These are phyloP conservation scores for Pelodiscus sinensis DNA, from an alignment of 2,113 vertebrate species.

Conservation along the genomic window DNA sequence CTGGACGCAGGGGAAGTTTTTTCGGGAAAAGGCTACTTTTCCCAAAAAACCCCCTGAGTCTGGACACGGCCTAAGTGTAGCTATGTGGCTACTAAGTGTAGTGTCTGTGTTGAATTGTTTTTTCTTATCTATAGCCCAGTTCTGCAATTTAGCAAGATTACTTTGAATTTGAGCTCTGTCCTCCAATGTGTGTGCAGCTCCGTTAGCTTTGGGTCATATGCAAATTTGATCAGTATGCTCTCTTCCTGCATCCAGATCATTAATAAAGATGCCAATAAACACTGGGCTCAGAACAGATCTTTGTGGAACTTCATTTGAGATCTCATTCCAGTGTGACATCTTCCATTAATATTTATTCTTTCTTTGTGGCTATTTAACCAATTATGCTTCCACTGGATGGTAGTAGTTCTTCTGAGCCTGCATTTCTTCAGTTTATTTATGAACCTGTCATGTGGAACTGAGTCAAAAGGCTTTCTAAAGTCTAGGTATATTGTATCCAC, in stretches of 20 bases:
- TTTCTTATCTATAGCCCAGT: neutral
- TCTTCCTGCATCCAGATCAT: neutral
- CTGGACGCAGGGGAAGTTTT: too few relatives aligned
- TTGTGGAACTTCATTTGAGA: neutral
- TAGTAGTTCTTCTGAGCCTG: neutral
- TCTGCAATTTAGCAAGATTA: neutral
- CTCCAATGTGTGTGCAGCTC: neutral
- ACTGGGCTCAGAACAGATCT: neutral
- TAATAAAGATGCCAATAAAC: neutral
- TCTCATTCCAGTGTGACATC: neutral
- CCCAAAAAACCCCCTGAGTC: too few relatives aligned
- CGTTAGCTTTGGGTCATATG: too few relatives aligned
- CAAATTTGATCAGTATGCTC: neutral
- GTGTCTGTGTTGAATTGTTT: neutral
- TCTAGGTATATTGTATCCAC: neutral
- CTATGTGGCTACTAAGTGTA: too few relatives aligned
- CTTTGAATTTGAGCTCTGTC: neutral
- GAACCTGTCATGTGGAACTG: neutral
- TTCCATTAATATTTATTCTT: neutral
- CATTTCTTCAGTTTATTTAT: neutral
- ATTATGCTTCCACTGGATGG: neutral
- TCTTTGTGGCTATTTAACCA: neutral
- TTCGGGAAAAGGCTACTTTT: too few relatives aligned
- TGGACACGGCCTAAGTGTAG: neutral
- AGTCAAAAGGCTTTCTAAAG: neutral